These are phyloP conservation scores for Andricus curvator DNA, from an alignment of 2,888 invertebrate genomes.

Conservation along the genomic window DNA sequence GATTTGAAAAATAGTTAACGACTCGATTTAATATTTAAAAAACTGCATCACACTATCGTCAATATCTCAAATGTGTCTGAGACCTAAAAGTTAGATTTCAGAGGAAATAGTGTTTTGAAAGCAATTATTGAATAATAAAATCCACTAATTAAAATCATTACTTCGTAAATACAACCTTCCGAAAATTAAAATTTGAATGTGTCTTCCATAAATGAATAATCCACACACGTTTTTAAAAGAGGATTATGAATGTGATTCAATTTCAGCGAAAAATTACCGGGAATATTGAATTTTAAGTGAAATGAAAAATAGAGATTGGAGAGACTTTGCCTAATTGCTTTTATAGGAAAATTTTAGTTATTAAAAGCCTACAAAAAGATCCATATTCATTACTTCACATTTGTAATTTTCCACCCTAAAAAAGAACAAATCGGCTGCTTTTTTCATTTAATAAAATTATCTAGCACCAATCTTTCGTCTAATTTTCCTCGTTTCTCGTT, in stretches of 20 bases:
- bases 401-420: not conserved
- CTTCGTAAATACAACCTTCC: not conserved
- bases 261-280: not conserved
- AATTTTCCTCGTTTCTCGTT: slow-evolving; percentile 20
- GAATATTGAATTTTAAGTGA: slow-evolving; percentile 15
- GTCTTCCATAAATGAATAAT: not conserved
- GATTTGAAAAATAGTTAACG: too few species aligned
- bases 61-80: too few species aligned
- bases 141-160: not conserved
- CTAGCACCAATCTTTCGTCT: not conserved
- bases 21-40: too few species aligned
- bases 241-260: slow-evolving; percentile 26
- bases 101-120: too few species aligned
- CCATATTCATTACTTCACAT: not conserved
- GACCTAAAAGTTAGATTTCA: too few species aligned
- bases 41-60: too few species aligned
- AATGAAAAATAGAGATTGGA: not conserved
- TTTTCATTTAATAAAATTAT: not conserved
- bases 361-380: not conserved
- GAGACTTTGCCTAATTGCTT: not conserved
- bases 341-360: not conserved
- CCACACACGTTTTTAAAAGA: not conserved
- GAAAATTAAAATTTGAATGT: not conserved
- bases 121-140: too few species aligned
- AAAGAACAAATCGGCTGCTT: not conserved